These are phyloP conservation scores for Phanerotoma sp. DNA, from an alignment of 2,888 invertebrate species.

Conservation along the genomic window DNA sequence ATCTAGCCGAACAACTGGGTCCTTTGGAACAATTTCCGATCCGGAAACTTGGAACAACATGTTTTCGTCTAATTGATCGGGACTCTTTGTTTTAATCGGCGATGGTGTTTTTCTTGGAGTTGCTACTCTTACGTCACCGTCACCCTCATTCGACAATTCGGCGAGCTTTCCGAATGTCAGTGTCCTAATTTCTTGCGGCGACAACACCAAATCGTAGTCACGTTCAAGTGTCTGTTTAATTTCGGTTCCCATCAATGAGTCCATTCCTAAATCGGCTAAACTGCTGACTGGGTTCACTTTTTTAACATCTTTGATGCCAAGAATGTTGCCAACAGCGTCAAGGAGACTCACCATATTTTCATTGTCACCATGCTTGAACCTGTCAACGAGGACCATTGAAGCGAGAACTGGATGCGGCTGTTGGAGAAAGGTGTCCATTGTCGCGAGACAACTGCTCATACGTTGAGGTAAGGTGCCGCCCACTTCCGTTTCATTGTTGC, in stretches of 20 bases:
- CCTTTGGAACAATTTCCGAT: constrained; percentile 73
- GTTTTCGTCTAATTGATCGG: constrained; percentile 29
- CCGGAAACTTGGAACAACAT: constrained; percentile 59
- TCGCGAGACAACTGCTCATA: constrained; percentile 87
- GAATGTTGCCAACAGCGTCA: constrained; percentile 83
- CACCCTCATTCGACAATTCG: constrained; percentile 59
- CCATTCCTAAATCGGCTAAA: constrained; percentile 95
- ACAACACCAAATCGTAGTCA: constrained; percentile 86
- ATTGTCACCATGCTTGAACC: constrained; percentile 65
- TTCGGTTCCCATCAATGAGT: constrained; percentile 98
- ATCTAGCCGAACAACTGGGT: constrained; percentile 69
- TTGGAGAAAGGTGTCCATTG: constrained; percentile 88
- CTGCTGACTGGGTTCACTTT: constrained; percentile 75
- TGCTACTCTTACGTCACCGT: constrained; percentile 34
- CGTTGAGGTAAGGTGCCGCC: constrained; percentile 96
- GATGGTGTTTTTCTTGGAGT: constrained; percentile 28
- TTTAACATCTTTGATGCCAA: constrained; percentile 84
- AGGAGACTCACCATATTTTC: constrained; percentile 67
- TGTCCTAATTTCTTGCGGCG: constrained; percentile 86
- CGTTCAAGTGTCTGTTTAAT: constrained; percentile 95
- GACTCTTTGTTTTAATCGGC: constrained; percentile 56
- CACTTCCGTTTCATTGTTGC: constrained; percentile 86
- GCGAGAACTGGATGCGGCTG: constrained; percentile 81
- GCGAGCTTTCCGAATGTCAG: constrained; percentile 77
- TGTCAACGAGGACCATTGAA: constrained; percentile 87